Evolutionary conservation across 1,140 invertebrate genomes (phyloP).

Genomic region (Danaus melanippus): DNA sequence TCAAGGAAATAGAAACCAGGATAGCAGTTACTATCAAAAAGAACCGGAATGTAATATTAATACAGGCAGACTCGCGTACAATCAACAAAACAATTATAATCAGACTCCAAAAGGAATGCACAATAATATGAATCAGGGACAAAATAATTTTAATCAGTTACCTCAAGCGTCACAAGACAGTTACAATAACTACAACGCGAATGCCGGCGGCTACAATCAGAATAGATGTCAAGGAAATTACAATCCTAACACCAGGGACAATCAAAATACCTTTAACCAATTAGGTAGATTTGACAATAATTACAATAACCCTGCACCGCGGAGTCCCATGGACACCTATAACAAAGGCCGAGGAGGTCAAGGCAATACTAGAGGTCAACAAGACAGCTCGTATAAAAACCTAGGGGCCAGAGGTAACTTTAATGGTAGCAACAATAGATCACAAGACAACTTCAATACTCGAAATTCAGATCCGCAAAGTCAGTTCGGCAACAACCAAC

Average conservation of each 20-base stretch:
- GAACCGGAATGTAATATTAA: too few relatives aligned
- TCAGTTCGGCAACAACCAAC: conserved; percentile 28
- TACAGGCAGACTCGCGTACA: too few relatives aligned
- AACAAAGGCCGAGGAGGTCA: neutral
- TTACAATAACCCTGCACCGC: too few relatives aligned
- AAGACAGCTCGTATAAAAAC: conserved; percentile 21
- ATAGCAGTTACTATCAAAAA: too few relatives aligned
- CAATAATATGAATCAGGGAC: conserved; percentile 11
- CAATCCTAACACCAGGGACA: conserved; percentile 5
- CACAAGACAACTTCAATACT: conserved; percentile 25
- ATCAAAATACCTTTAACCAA: conserved; percentile 3
- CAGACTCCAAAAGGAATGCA: conserved; percentile 5
- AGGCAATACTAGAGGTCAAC: conserved; percentile 9
- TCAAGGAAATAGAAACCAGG: conserved; percentile 1
- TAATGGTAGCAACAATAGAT: conserved; percentile 17
- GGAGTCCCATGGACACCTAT: conserved; percentile 2
- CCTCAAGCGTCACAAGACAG: conserved; percentile 1
- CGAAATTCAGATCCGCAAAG: conserved; percentile 19
- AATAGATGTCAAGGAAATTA: conserved; percentile 1
- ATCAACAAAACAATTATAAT: conserved; percentile 7
- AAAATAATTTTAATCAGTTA: conserved; percentile 13
- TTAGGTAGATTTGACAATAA: too few relatives aligned
- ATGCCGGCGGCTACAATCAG: too few relatives aligned
- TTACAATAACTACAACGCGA: neutral
- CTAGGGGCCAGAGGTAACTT: conserved; percentile 26